Evolutionary conservation across 1,140 invertebrate genomes (phyloP), one percentile per base, ranked within the genome.

Genomic region (Macrobrachium rosenbergii): DNA sequence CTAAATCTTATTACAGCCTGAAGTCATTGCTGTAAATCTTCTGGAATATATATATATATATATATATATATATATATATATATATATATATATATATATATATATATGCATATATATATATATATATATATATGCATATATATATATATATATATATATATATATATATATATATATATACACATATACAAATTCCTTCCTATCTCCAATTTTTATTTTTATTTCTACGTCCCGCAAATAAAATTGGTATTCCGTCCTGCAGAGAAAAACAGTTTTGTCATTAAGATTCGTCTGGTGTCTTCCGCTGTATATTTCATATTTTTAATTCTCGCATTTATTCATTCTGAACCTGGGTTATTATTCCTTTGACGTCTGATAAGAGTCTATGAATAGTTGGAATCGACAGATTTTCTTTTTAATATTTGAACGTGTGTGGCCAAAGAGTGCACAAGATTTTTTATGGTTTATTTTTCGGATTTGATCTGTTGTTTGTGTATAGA

Each of bases 141-240:
- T 67, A 67, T 67, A 67, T 67, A 5, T 67, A 67, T 67, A 67
- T 67, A 67, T 67, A 5, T 67, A 67, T 67, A 67, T 67, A 67
- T 67, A 67, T 67, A 67, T 67, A 67, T 67, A 67, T 67, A 67
- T 67, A 67, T 67, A 67, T 67, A 67, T 67, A 67, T 67, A 14
- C 5, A 67, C 5, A 67, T n/a, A 12, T 3, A 7, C 7, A 67
- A 28, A 67, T n/a, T 11, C 7, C 8, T 37, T 37, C 28, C 28
- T 37, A 37, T 1, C 1, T 37, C 28, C 28, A 37, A 37, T 37
- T 37, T 37, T 1, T 37, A 37, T 37, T 3, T 37, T 37, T 37
- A 37, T 37, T 37, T 37, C 28, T 2, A 37, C 3, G 28, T 37
- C 1, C 1, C 3, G 1, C 28, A 28, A 67, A 28, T 11, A 3